A percentile compares a stretch with the other conserved stretches of the same genome.
phyloP scores from a whole-genome alignment of 2,888 invertebrate species.

The Acrobasis suavella region DNA sequence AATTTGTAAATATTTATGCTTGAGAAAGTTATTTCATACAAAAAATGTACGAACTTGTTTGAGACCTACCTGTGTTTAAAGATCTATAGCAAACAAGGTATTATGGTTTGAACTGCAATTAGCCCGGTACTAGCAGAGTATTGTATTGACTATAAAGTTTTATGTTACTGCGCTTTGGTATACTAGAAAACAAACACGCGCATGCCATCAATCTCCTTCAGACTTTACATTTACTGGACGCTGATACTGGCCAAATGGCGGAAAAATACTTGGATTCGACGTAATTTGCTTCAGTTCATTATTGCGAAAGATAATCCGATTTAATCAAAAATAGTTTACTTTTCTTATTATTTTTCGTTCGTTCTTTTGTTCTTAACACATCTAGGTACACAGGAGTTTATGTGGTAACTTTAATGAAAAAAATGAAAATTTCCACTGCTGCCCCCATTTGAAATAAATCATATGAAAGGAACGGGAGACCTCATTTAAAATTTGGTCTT shows the following conservation, averaged over 20 bases:
- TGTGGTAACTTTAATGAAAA: too few species aligned
- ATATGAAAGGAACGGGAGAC: too few species aligned
- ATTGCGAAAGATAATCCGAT: too few species aligned
- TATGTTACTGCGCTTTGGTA: slow-evolving; percentile 27
- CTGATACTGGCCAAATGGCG: slow-evolving; percentile 31
- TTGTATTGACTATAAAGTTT: slow-evolving; percentile 28
- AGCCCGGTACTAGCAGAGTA: slow-evolving; percentile 23
- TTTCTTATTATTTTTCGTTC: too few species aligned
- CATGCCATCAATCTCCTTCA: slow-evolving; percentile 24
- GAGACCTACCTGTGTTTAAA: not conserved
- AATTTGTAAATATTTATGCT: too few species aligned
- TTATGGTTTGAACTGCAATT: slow-evolving; percentile 5
- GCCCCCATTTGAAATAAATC: too few species aligned
- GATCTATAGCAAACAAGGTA: not conserved
- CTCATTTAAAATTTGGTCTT: too few species aligned
- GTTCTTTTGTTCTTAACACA: too few species aligned
- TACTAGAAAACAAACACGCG: slow-evolving; percentile 29
- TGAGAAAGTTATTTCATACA: too few species aligned
- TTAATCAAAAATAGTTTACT: too few species aligned
- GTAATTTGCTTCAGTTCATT: not conserved
- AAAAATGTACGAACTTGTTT: not conserved
- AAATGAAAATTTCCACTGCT: too few species aligned
- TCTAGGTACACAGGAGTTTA: too few species aligned
- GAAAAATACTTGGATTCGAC: slow-evolving; percentile 25
- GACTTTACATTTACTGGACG: slow-evolving; percentile 29